phyloP scores from a whole-genome alignment of 2,888 invertebrate species.

The Athripsodes cinereus region DNA sequence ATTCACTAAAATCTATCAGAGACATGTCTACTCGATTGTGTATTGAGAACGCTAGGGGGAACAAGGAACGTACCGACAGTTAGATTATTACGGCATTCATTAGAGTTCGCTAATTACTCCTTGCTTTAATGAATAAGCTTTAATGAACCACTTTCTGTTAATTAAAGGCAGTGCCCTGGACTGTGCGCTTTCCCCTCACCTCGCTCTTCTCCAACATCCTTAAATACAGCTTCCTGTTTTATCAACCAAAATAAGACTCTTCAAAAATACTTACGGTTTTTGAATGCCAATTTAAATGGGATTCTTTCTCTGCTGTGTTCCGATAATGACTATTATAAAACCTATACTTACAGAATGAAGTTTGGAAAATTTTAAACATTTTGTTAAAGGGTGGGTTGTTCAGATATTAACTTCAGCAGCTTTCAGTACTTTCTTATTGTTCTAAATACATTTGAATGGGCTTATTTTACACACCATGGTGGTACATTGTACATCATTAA shows the following conservation, averaged over 20 bases:
- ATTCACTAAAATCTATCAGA: too few species aligned
- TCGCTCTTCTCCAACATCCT: constrained; percentile 14
- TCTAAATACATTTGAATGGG: too few species aligned
- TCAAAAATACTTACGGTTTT: constrained; percentile 16
- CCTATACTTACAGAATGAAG: not conserved
- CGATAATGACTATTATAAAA: not conserved
- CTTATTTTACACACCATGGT: too few species aligned
- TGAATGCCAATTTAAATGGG: constrained; percentile 2
- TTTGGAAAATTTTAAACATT: not conserved
- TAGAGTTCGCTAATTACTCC: constrained; percentile 86
- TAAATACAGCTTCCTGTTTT: constrained; percentile 21
- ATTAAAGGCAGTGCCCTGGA: constrained; percentile 65
- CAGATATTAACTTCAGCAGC: too few species aligned
- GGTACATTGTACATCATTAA: too few species aligned
- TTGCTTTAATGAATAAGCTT: constrained; percentile 87
- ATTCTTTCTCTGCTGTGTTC: not conserved
- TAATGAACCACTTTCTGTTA: constrained; percentile 88
- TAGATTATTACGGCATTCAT: constrained; percentile 77
- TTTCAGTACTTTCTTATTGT: too few species aligned
- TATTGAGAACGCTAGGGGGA: constrained; percentile 6
- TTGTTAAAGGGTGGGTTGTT: too few species aligned
- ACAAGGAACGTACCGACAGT: constrained; percentile 34
- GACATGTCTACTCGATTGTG: too few species aligned
- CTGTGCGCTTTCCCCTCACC: constrained; percentile 26
- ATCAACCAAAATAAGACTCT: constrained; percentile 10